Evolutionary conservation across 2,888 invertebrate species (phyloP), one percentile per base, ranked within the genome.

Genomic region (Tolmerus cingulatus): DNA sequence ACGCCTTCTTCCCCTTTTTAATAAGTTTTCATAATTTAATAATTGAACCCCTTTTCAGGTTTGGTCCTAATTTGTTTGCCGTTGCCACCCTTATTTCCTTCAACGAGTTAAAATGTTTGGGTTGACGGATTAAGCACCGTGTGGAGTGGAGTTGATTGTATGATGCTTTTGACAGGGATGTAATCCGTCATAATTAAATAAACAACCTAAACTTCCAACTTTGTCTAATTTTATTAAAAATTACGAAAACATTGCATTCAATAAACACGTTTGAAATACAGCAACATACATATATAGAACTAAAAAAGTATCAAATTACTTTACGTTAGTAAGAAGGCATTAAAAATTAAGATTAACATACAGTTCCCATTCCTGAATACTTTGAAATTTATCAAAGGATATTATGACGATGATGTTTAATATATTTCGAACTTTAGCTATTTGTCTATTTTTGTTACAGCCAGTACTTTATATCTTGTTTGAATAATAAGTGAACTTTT

Each of bases 1-100:
- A 85, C 74, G 74, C 43, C 43, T 43, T 74, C 19, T 55, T 84
- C 37, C 85, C 85, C 74, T 85, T 77, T 77, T 77, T 57, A 57
- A 78, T 78, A 78, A 86, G 46, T 78, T 86, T 86, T 78, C 57
- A 77, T 86, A 86, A 86, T 86, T 86, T 76, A 77, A 86, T 86
- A 74, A 86, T 86, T 37, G 27, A 77, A 78, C 34, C 84, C 86
- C 23, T 78, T 86, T 85, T 76, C 40, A 46, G 34, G 7, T 37
- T 40, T 37, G 40, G 82, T 23, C 8, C 9, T 23, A 40, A 66
- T 66, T 84, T 66, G 37, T 40, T 40, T 66, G 66, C 30, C 19
- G n/a, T 66, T 66, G 16, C 66, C 82, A 84, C 82, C 82, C 81
- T 79, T n/a, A 14, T 19, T 37, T 19, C 40, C 19, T 7, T 19